Evolutionary conservation across 2,113 vertebrate species (phyloP).

Genomic region (Antechinus flavipes): DNA sequence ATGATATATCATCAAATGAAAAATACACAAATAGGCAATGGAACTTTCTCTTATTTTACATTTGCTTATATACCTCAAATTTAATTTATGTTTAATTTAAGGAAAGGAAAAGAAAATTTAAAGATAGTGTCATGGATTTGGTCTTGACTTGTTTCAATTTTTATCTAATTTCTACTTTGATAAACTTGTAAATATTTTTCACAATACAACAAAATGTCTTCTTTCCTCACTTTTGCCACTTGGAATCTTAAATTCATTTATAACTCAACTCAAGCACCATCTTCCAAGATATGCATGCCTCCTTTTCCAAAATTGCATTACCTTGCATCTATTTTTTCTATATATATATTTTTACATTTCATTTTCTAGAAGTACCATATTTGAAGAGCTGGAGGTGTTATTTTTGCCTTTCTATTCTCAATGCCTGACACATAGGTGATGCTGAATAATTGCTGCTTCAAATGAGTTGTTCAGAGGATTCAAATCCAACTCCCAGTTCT

Average conservation of each 20-base stretch:
- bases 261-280: background rate
- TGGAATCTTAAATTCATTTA: background rate
- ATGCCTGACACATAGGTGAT: background rate
- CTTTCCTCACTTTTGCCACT: background rate
- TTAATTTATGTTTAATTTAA: conserved; percentile 30
- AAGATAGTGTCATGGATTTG: background rate
- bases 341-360: background rate
- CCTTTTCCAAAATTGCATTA: background rate
- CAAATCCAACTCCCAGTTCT: background rate
- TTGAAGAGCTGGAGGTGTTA: background rate
- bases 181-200: background rate
- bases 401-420: background rate
- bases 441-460: background rate
- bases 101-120: background rate
- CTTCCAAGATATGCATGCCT: background rate
- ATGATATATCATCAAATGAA: conserved; percentile 70
- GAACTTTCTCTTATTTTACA: conserved; percentile 48
- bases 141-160: background rate
- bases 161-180: background rate
- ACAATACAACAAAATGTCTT: background rate
- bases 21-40: conserved; percentile 51
- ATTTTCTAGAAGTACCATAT: background rate
- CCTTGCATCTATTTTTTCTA: background rate
- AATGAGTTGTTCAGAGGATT: background rate
- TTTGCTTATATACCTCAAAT: conserved; percentile 54